Evolutionary conservation across 2,888 invertebrate genomes (phyloP).

Genomic region (Synanthedon myopaeformis): DNA sequence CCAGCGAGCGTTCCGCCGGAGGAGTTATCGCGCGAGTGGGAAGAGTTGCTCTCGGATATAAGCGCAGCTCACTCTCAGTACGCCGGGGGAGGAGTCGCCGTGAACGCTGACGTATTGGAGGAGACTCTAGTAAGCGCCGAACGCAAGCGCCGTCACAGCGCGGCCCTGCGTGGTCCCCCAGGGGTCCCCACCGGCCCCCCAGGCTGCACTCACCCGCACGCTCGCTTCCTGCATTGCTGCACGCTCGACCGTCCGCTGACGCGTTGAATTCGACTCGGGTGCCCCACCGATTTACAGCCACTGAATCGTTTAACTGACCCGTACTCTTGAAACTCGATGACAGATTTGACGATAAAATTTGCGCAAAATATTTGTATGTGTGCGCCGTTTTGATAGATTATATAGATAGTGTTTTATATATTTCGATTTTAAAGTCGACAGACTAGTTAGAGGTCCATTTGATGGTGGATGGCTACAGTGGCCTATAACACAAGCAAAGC

Average conservation of each 20-base stretch:
- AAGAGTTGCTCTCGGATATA: constrained; percentile 72
- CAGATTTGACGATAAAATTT: too few relatives aligned
- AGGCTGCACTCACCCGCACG: constrained; percentile 45
- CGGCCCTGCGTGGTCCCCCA: constrained; percentile 48
- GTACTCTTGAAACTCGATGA: too few relatives aligned
- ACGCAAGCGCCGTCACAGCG: constrained; percentile 72
- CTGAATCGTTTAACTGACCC: not conserved
- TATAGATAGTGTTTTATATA: too few relatives aligned
- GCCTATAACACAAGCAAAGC: too few relatives aligned
- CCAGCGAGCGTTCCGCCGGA: constrained; percentile 22
- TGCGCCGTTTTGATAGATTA: too few relatives aligned
- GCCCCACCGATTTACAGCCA: not conserved
- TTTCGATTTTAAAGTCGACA: too few relatives aligned
- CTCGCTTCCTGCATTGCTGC: constrained; percentile 66
- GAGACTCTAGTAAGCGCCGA: constrained; percentile 36
- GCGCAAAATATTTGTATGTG: too few relatives aligned
- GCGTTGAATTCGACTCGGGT: constrained; percentile 29
- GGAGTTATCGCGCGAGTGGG: constrained; percentile 71
- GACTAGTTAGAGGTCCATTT: too few relatives aligned
- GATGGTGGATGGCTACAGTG: too few relatives aligned
- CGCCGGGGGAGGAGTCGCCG: constrained; percentile 19
- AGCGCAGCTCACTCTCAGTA: constrained; percentile 66
- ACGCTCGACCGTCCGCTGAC: constrained; percentile 57
- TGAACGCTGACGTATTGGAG: constrained; percentile 10
- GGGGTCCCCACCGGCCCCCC: constrained; percentile 31